Conservation (phyloP, 2,113 vertebrate genomes). For the Circaetus gallicus region DNA sequence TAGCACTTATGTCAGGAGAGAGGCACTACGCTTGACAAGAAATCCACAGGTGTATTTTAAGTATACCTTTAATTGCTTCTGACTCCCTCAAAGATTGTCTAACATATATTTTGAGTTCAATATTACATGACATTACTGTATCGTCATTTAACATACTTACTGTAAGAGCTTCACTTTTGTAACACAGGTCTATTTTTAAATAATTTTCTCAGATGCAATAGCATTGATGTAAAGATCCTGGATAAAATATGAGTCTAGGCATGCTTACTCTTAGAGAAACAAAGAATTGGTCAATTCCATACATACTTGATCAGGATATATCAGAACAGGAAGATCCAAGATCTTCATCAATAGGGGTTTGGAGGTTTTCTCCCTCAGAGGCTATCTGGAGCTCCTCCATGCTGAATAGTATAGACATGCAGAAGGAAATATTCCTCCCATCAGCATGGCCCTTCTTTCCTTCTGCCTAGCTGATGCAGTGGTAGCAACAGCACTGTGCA, state of each 20-base stretch:
- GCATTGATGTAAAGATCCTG: background rate
- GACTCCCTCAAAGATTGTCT: background rate
- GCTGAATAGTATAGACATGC: background rate
- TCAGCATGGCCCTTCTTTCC: background rate
- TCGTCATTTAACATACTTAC: background rate
- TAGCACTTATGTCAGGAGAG: background rate
- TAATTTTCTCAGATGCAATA: background rate
- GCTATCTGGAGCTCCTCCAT: background rate
- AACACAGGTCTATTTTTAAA: background rate
- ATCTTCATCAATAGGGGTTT: background rate
- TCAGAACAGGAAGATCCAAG: background rate
- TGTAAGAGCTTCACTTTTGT: background rate
- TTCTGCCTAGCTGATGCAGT: background rate
- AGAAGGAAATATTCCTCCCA: background rate
- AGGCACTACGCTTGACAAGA: background rate
- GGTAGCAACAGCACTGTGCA: background rate
- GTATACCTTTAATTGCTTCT: background rate
- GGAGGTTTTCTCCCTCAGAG: background rate
- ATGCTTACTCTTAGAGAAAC: background rate
- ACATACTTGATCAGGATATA: background rate
- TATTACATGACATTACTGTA: background rate
- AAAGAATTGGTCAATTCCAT: background rate
- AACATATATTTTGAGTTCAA: background rate
- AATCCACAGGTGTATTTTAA: background rate
- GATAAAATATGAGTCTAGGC: background rate